These are phyloP conservation scores for Oreotrochilus melanogaster DNA, from an alignment of 2,113 vertebrate genomes.

Conservation along the genomic window DNA sequence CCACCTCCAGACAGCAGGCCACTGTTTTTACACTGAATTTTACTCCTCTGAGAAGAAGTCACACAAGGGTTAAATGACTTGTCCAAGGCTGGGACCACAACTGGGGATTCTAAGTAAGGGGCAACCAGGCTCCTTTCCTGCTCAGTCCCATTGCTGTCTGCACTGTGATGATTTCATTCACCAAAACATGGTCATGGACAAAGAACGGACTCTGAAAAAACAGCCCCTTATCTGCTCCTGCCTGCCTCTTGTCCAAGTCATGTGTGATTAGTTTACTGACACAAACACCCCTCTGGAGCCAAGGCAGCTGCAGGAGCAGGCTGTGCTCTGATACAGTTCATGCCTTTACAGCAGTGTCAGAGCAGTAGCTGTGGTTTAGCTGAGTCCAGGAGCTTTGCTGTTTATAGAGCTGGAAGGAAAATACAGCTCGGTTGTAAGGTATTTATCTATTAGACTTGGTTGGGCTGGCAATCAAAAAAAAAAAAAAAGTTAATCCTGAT, in stretches of 20 bases:
- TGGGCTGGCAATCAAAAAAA: not conserved
- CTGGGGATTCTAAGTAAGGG: constrained; percentile 18
- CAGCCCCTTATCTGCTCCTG: constrained; percentile 67
- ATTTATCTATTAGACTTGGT: not conserved
- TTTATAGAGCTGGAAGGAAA: not conserved
- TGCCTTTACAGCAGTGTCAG: constrained; percentile 23
- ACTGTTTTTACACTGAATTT: not conserved
- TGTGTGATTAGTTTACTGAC: constrained; percentile 65
- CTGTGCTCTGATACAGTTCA: constrained; percentile 47
- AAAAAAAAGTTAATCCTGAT: not conserved
- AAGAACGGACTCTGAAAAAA: constrained; percentile 65
- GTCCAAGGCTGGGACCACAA: not conserved
- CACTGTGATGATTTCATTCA: constrained; percentile 64
- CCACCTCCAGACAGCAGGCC: not conserved
- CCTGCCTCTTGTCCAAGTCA: constrained; percentile 68
- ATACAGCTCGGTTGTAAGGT: not conserved
- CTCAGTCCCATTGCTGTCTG: constrained; percentile 34
- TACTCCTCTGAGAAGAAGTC: not conserved
- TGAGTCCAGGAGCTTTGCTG: not conserved
- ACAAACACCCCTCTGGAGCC: constrained; percentile 61
- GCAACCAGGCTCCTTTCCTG: constrained; percentile 45
- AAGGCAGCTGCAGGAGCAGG: constrained; percentile 56
- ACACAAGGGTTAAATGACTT: constrained; percentile 10
- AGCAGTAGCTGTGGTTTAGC: not conserved
- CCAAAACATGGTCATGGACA: constrained; percentile 52